Conservation (phyloP, 2,113 vertebrate species). For the Riparia riparia region DNA sequence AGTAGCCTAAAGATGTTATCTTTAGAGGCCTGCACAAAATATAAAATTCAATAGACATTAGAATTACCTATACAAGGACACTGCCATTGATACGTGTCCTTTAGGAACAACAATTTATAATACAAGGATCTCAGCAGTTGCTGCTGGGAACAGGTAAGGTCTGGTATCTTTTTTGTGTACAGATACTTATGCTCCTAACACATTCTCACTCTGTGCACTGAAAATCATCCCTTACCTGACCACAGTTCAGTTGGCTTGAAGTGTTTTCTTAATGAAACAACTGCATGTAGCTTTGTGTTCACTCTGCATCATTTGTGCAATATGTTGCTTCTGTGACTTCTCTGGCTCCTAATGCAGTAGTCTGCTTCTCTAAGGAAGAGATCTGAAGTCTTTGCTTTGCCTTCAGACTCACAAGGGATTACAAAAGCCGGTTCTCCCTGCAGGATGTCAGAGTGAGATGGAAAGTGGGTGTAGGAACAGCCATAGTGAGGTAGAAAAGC, state of each 20-base stretch:
- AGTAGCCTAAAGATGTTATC: not conserved
- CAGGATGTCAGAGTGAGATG: not conserved
- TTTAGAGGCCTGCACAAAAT: not conserved
- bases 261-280: not conserved
- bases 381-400: not conserved
- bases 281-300: not conserved
- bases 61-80: not conserved
- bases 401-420: not conserved
- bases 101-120: not conserved
- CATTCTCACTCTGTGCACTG: fast-evolving
- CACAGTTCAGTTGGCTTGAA: not conserved
- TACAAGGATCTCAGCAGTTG: not conserved
- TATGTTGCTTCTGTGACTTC: not conserved
- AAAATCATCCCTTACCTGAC: not conserved
- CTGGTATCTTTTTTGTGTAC: not conserved
- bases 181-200: not conserved
- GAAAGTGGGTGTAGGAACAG: not conserved
- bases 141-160: not conserved
- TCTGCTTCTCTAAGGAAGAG: not conserved
- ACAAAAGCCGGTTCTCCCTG: fast-evolving
- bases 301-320: not conserved
- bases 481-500: not conserved
- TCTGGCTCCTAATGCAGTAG: not conserved
- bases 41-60: not conserved
- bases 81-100: not conserved